Base-by-base conservation (phyloP, 2,888 invertebrate species). In the Xestia sexstrigata region DNA sequence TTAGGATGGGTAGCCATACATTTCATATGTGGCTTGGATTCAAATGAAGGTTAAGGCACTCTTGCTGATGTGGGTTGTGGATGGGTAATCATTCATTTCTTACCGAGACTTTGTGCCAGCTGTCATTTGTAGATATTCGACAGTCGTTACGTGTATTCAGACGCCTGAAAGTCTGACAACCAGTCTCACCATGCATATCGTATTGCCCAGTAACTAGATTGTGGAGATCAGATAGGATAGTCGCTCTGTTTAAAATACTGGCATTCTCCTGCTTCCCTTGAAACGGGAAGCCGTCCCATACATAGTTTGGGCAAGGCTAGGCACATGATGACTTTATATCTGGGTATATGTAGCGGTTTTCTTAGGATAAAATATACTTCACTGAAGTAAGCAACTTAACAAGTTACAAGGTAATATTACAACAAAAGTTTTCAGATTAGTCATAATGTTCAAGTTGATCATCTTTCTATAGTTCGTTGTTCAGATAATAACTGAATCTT, bases 401-500 rank as follows among this genome's bases (percentile, higher is more conserved):
- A 75, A 79, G 58, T 69, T 26, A 72, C 42, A 69, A 47, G 81
- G 26, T 70, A 73, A 70, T 75, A 71, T 75, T 73, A 77, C 67
- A 66, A 60, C 70, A 70, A 81, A 78, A 85, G 71, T 81, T 85
- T 80, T 60, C 63, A 78, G 73, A 82, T 82, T 74, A 80, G 47
- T 39, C 42, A 70, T 52, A 75, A 80, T 76, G 63, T 76, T 76
- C 30, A 63, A 73, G 45, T 67, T 69, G 69, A 76, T 72, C 70
- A 65, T 72, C 45, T 71, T 82, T 78, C 42, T 82, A 66, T 70
- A 66, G 77, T 72, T 72, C 15, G 55, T 49, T 49, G 42, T 68
- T 67, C 15, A 49, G 55, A 76, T 71, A 71, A 45, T 70, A 70
- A 72, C 42, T 82, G 70, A 55, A 55, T 77, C 68, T 60, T 35